Conservation (phyloP, 2,113 vertebrate species). For the Muntiacus muntjak region DNA sequence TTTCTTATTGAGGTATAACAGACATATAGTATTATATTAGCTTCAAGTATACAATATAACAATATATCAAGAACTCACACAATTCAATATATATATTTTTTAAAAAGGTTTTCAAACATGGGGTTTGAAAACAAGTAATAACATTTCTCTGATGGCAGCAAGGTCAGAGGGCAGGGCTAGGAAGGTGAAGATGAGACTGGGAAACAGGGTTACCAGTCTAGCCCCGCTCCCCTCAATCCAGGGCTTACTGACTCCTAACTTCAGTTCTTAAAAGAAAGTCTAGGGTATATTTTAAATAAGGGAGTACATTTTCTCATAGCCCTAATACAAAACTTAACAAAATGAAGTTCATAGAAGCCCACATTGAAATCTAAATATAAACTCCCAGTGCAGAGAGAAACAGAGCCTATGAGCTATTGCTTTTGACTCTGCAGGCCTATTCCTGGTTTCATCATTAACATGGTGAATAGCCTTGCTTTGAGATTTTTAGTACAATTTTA, state of each 20-base stretch:
- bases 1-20: not conserved
- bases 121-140: not conserved
- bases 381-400: not conserved
- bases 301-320: not conserved
- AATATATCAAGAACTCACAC: not conserved
- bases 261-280: not conserved
- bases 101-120: not conserved
- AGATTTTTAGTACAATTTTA: constrained; percentile 50
- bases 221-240: not conserved
- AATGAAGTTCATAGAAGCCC: not conserved
- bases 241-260: not conserved
- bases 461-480: constrained; percentile 33
- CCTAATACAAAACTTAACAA: not conserved
- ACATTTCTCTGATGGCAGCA: not conserved
- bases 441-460: constrained; percentile 45
- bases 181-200: not conserved
- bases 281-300: constrained; percentile 26
- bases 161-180: not conserved
- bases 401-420: not conserved
- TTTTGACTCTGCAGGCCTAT: constrained; percentile 35
- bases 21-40: not conserved
- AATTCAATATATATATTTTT: not conserved
- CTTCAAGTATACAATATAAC: not conserved
- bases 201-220: not conserved
- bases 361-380: not conserved